Percentiles rank a stretch among this genome's conserved stretches.
Evolutionary conservation across 1,140 invertebrate species (phyloP).

Genomic region (Frieseomelitta varia): DNA sequence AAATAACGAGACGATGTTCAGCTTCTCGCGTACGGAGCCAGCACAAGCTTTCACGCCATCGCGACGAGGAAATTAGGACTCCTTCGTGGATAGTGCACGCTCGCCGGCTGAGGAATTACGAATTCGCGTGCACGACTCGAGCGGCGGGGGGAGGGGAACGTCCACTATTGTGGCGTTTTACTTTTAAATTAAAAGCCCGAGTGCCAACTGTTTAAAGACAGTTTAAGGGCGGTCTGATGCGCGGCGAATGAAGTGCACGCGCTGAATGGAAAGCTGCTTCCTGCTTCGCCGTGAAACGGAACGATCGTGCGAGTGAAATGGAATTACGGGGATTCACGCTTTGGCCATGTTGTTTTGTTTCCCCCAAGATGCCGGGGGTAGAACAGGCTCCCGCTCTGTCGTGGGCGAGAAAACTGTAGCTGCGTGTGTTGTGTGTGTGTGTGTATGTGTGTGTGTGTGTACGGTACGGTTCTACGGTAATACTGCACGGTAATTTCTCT

Average conservation of each 20-base stretch:
- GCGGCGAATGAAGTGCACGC: not conserved
- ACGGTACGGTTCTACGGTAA: too few relatives aligned
- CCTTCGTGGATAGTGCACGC: not conserved
- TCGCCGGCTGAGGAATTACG: conserved; percentile 9
- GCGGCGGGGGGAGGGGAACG: too few relatives aligned
- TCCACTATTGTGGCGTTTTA: not conserved
- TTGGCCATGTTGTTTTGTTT: too few relatives aligned
- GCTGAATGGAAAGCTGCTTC: not conserved
- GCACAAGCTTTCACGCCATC: not conserved
- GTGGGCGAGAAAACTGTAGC: too few relatives aligned
- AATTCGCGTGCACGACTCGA: conserved; percentile 6
- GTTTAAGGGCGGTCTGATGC: not conserved
- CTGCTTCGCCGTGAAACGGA: not conserved
- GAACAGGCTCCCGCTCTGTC: too few relatives aligned
- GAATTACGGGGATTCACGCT: not conserved
- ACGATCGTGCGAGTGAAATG: not conserved
- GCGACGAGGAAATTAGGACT: not conserved
- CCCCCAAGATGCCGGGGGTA: too few relatives aligned
- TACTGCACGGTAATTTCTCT: too few relatives aligned
- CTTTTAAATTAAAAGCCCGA: conserved; percentile 7
- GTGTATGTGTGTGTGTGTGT: too few relatives aligned
- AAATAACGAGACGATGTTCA: conserved; percentile 29
- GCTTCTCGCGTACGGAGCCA: not conserved
- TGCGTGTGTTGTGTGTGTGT: too few relatives aligned
- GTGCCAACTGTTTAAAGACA: not conserved